These are phyloP conservation scores for Ooceraea biroi DNA, from an alignment of 1,140 invertebrate genomes.

Conservation along the genomic window DNA sequence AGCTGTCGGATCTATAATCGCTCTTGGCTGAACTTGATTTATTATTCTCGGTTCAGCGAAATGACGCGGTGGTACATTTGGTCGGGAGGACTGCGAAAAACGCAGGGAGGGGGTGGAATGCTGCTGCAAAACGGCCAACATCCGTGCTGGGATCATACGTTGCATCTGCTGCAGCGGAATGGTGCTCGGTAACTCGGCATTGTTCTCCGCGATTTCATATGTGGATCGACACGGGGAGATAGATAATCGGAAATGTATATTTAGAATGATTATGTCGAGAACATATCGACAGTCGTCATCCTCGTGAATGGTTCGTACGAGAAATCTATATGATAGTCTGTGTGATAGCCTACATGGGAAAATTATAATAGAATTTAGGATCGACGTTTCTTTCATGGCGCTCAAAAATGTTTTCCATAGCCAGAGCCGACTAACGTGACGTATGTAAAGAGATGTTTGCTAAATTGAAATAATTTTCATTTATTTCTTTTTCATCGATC, in stretches of 20 bases:
- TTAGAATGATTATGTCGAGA: neutral
- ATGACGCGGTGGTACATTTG: neutral
- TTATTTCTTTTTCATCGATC: constrained; percentile 49
- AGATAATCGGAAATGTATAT: neutral
- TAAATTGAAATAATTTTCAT: neutral
- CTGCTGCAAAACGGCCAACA: constrained; percentile 27
- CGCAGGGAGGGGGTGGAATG: neutral
- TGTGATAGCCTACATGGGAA: neutral
- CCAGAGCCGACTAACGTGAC: neutral
- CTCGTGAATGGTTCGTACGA: neutral
- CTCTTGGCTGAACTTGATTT: constrained; percentile 43
- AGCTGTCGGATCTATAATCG: constrained; percentile 29
- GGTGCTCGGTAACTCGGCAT: constrained; percentile 9
- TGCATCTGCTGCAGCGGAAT: constrained; percentile 17
- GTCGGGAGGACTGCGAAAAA: neutral
- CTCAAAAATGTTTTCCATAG: neutral
- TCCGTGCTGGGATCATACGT: constrained; percentile 9
- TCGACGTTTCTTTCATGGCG: neutral
- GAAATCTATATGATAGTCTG: neutral
- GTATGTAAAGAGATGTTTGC: neutral
- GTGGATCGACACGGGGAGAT: constrained; percentile 11
- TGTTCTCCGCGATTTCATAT: constrained; percentile 28
- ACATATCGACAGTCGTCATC: neutral
- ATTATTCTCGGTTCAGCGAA: constrained; percentile 37
- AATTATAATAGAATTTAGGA: neutral